Conservation (phyloP, 92 coral and sea anemone genomes). For the Siderastrea radians region DNA sequence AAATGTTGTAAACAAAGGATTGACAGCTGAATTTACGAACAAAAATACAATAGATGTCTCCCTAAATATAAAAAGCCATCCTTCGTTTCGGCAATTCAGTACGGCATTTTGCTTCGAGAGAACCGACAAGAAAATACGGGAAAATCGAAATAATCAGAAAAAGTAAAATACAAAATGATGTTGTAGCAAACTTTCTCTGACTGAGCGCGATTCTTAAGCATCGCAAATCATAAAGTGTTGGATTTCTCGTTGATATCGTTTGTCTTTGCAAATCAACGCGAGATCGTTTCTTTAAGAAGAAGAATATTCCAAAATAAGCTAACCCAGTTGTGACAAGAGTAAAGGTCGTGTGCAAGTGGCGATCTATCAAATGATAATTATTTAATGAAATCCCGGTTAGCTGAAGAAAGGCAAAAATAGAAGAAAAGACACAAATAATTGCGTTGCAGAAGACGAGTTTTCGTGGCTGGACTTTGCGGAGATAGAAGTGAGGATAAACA, state of each 20-base stretch:
- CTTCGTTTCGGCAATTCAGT: background rate
- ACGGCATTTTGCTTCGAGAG: background rate
- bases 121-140: background rate
- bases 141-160: background rate
- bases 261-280: background rate
- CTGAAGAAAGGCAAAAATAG: conserved; percentile 12
- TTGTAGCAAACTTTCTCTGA: background rate
- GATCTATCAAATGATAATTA: background rate
- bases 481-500: conserved; percentile 10
- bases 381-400: conserved; percentile 8
- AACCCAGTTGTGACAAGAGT: background rate
- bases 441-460: background rate
- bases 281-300: background rate
- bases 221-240: background rate
- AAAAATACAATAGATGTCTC: background rate
- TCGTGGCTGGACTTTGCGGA: background rate
- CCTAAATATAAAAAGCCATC: background rate
- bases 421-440: background rate
- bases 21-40: background rate
- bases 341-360: conserved; percentile 21
- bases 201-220: background rate
- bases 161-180: background rate
- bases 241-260: background rate
- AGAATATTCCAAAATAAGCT: background rate
- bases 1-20: background rate